Evolutionary conservation across 2,797 vertebrate genomes (phyloP).

Genomic region (Sus cebifrons): DNA sequence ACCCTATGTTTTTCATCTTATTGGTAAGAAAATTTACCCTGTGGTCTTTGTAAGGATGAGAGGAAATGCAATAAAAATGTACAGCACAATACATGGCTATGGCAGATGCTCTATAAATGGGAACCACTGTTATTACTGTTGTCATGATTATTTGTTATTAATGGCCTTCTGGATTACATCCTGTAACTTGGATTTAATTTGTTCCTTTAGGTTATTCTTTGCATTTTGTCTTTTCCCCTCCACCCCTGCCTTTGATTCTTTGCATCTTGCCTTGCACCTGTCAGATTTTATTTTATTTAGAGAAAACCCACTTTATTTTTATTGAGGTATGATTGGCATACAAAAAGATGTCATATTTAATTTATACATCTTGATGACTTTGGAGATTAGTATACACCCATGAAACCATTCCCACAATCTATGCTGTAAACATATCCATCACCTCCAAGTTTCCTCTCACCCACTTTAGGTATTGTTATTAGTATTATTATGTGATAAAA

Average conservation of each 20-base stretch:
- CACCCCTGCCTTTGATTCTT: not conserved
- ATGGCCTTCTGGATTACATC: not conserved
- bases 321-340: not conserved
- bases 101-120: not conserved
- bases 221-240: not conserved
- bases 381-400: not conserved
- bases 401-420: not conserved
- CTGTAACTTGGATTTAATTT: slow-evolving; percentile 42
- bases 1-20: slow-evolving; percentile 23
- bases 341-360: not conserved
- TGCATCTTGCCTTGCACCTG: not conserved
- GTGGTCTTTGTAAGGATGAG: not conserved
- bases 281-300: not conserved
- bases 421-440: not conserved
- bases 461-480: not conserved
- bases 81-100: not conserved
- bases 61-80: slow-evolving; percentile 51
- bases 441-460: not conserved
- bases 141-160: not conserved
- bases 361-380: not conserved
- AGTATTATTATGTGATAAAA: not conserved
- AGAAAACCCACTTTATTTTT: slow-evolving; percentile 9
- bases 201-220: slow-evolving; percentile 19
- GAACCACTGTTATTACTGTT: not conserved
- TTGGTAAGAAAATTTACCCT: slow-evolving; percentile 8